Evolutionary conservation across 2,888 invertebrate genomes (phyloP).

Genomic region (Pimpla rufipes): DNA sequence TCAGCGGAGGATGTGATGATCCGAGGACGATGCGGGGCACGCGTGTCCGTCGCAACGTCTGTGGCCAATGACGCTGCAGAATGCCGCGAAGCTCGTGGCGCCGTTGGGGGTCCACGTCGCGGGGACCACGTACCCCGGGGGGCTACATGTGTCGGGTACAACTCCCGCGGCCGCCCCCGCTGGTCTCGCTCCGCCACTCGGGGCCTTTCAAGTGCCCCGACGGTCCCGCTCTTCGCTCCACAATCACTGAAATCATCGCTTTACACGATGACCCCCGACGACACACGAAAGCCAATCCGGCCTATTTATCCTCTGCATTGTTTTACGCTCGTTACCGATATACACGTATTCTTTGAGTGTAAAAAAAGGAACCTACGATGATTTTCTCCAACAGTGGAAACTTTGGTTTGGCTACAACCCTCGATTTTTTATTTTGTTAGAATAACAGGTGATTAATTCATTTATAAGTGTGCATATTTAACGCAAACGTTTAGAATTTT

Average conservation of each 20-base stretch:
- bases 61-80: slow-evolving; percentile 83
- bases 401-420: no score
- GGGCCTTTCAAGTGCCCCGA: slow-evolving; percentile 80
- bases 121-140: slow-evolving; percentile 78
- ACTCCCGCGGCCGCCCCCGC: slow-evolving; percentile 72
- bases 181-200: slow-evolving; percentile 60
- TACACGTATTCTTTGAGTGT: neutral
- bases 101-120: slow-evolving; percentile 73
- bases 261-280: slow-evolving; percentile 66
- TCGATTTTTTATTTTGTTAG: no score
- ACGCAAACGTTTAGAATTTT: no score
- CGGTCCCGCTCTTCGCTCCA: slow-evolving; percentile 49
- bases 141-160: slow-evolving; percentile 82
- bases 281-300: neutral
- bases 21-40: slow-evolving; percentile 62
- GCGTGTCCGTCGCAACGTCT: slow-evolving; percentile 76
- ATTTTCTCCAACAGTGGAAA: no score
- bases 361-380: no score
- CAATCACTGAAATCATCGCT: slow-evolving; percentile 79
- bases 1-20: slow-evolving; percentile 32
- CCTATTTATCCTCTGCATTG: neutral
- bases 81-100: slow-evolving; percentile 74
- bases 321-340: neutral
- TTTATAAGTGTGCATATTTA: no score
- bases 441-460: no score